Evolutionary conservation across 2,888 invertebrate species (phyloP).

Genomic region (Latheticus oryzae): DNA sequence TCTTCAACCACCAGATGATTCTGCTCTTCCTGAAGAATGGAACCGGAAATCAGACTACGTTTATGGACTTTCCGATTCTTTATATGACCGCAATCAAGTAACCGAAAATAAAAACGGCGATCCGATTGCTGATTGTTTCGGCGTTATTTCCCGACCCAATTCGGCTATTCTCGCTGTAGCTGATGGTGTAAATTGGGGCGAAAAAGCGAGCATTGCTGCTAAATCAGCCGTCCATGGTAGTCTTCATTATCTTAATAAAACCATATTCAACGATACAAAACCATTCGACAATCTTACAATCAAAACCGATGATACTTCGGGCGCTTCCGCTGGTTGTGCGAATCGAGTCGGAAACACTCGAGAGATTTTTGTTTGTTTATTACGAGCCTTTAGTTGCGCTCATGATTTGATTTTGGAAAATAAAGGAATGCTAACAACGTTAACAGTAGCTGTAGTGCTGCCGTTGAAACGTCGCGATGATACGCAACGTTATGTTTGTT

Average conservation of each 20-base stretch:
- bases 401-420: constrained; percentile 87
- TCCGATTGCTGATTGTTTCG: constrained; percentile 91
- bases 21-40: constrained; percentile 68
- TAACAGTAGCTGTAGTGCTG: constrained; percentile 82
- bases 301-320: constrained; percentile 52
- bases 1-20: constrained; percentile 49
- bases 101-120: constrained; percentile 78
- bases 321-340: constrained; percentile 12
- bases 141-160: constrained; percentile 77
- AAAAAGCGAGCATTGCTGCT: constrained; percentile 84
- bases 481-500: constrained; percentile 74
- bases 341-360: constrained; percentile 67
- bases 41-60: constrained; percentile 70
- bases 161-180: constrained; percentile 84
- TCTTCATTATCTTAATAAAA: constrained; percentile 83
- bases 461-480: constrained; percentile 66
- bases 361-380: constrained; percentile 81
- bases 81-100: constrained; percentile 86
- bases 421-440: constrained; percentile 84
- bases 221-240: constrained; percentile 88
- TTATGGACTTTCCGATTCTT: constrained; percentile 79
- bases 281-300: constrained; percentile 61
- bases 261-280: constrained; percentile 68
- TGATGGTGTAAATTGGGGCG: constrained; percentile 93
- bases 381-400: constrained; percentile 85